Evolutionary conservation across 2,888 invertebrate genomes (phyloP), one percentile per base, ranked within the genome.

Genomic region (Tachystola acroxantha): DNA sequence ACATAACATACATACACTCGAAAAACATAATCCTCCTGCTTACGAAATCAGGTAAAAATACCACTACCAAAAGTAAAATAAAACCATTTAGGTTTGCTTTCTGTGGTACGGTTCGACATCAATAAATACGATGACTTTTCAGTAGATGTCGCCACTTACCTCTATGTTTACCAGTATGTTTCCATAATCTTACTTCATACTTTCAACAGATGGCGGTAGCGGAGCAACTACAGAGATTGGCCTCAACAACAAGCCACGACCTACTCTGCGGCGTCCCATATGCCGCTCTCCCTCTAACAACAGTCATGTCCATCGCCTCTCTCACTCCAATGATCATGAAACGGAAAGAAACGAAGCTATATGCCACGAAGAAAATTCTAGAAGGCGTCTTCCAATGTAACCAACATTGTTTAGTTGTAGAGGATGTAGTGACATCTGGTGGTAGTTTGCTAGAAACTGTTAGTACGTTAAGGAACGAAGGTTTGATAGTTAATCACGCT

Each of bases 231-330:
- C 64, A 76, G 39, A 55, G 54, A 5, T 42, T 84, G 14, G 69
- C 82, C 1, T 51, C 54, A 0, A 65, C 64, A 44, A 70, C 79
- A 43, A 42, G 62, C 27, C 87, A 89, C 49, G 91, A 94, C 47
- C 89, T 94, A 37, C 82, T 98, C n/a, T 98, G 98, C 72, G 98
- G 98, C 9, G 98, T 98, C 0, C 99, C 99, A 0, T 99, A 99
- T 65, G 98, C 98, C 6, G 99, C 99, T 1, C 81, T 99, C 9
- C 98, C 99, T 0, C 89, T 99, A 38, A 96, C 98, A 0, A 94
- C 97, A 0, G 89, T 96, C 38, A 91, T 96, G 53, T 94, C 95
- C 0, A 85, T 92, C 33, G 90, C 92, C 56, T 88, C 91, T 1
- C 80, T 90, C 50, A 82, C 73, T 3, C 96, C 97, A 0, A 97